A percentile compares a stretch with the other conserved stretches of the same genome.
phyloP scores from a whole-genome alignment of 2,888 invertebrate species.

The Liopterus haemorrhoidalis region DNA sequence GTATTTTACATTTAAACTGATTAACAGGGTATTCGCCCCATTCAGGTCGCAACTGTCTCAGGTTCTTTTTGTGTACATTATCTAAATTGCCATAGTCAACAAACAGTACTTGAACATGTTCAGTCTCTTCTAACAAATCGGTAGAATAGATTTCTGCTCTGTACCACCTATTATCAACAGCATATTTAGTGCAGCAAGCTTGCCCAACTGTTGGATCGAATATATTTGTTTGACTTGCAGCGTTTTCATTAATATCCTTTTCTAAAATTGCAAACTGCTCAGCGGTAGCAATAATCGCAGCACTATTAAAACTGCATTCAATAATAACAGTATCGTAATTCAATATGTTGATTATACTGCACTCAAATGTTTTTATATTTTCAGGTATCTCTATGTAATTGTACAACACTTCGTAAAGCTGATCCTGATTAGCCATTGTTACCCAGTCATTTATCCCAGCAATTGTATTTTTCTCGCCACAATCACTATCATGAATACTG shows the following conservation, averaged over 20 bases:
- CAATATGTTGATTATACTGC: slow-evolving; percentile 42
- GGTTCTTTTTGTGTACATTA: slow-evolving; percentile 45
- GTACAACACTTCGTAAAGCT: slow-evolving; percentile 41
- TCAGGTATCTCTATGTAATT: slow-evolving; percentile 42
- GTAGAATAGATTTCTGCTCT: slow-evolving; percentile 58
- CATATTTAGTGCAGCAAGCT: slow-evolving; percentile 59
- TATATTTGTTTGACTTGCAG: slow-evolving; percentile 45
- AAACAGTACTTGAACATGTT: slow-evolving; percentile 59
- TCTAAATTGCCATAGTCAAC: slow-evolving; percentile 71
- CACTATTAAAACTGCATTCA: slow-evolving; percentile 25
- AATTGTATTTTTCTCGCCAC: background rate
- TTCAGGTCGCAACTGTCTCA: slow-evolving; percentile 49
- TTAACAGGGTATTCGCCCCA: slow-evolving; percentile 51
- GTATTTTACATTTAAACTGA: slow-evolving; percentile 48
- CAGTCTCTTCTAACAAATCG: slow-evolving; percentile 41
- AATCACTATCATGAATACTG: slow-evolving; percentile 1
- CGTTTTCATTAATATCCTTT: slow-evolving; percentile 48
- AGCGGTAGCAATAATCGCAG: slow-evolving; percentile 40
- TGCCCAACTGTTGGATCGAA: slow-evolving; percentile 47
- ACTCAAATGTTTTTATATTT: slow-evolving; percentile 40
- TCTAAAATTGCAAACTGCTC: slow-evolving; percentile 49
- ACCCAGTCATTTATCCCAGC: background rate
- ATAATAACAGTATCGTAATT: slow-evolving; percentile 35
- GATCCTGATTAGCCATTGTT: slow-evolving; percentile 11
- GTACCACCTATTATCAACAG: slow-evolving; percentile 64